Conservation (phyloP, 2,797 vertebrate genomes). For the Sebastes iracundus region DNA sequence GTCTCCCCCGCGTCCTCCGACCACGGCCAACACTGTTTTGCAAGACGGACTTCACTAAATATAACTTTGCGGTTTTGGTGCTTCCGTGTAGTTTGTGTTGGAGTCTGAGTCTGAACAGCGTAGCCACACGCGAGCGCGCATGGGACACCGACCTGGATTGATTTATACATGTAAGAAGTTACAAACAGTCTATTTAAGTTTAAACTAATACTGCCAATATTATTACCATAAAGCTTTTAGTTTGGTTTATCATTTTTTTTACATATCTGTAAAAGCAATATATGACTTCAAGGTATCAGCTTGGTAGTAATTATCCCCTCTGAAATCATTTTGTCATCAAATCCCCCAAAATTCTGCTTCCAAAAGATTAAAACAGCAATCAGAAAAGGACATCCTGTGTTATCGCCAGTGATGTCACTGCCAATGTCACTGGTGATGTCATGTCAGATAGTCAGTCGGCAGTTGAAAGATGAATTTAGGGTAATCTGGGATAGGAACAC, state of each 20-base stretch:
- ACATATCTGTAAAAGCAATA: neutral
- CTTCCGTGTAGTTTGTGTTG: too few relatives aligned
- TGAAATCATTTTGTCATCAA: conserved; percentile 31
- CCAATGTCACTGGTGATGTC: conserved; percentile 57
- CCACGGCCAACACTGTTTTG: too few relatives aligned
- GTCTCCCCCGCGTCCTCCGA: too few relatives aligned
- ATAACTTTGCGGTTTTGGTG: too few relatives aligned
- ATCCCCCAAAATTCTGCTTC: conserved; percentile 22
- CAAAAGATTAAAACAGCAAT: conserved; percentile 59
- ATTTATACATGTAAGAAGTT: too few relatives aligned
- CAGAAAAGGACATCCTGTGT: conserved; percentile 62
- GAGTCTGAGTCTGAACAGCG: too few relatives aligned
- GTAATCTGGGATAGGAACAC: conserved; percentile 73
- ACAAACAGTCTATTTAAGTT: too few relatives aligned
- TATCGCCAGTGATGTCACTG: conserved; percentile 47
- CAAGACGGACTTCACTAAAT: too few relatives aligned
- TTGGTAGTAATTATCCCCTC: neutral
- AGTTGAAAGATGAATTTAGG: conserved; percentile 67
- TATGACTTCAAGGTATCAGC: conserved; percentile 1
- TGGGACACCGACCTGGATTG: too few relatives aligned
- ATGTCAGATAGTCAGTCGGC: conserved; percentile 42
- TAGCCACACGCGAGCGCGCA: too few relatives aligned
- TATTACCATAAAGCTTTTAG: neutral
- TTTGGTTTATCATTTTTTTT: neutral
- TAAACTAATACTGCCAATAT: neutral